phyloP scores from a whole-genome alignment of 1,140 invertebrate species.

The Drosophila lini region DNA sequence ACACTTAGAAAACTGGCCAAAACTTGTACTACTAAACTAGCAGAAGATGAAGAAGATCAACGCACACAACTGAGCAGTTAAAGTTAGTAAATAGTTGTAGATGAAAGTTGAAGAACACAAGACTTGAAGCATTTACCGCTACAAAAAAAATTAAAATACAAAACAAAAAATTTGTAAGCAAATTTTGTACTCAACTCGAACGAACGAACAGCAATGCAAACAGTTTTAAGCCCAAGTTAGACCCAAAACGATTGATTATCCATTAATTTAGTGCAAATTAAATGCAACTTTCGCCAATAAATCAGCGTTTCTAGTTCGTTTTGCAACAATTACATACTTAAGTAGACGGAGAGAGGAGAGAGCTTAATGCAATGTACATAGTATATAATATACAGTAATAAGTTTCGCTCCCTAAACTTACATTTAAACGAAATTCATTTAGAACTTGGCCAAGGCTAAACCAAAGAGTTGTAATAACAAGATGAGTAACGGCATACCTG shows the following conservation, averaged over 20 bases:
- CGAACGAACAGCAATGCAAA: slow-evolving; percentile 67
- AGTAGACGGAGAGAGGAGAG: slow-evolving; percentile 1
- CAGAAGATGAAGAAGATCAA: slow-evolving; percentile 16
- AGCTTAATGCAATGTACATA: slow-evolving; percentile 54
- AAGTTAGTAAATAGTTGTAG: slow-evolving; percentile 15
- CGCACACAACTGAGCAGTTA: slow-evolving; percentile 44
- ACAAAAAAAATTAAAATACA: slow-evolving; percentile 41
- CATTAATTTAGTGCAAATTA: slow-evolving; percentile 68
- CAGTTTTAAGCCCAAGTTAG: slow-evolving; percentile 61
- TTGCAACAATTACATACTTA: slow-evolving; percentile 15
- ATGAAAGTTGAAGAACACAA: slow-evolving; percentile 57
- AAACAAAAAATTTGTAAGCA: slow-evolving; percentile 47
- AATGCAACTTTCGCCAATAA: slow-evolving; percentile 32
- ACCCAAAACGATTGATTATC: slow-evolving; percentile 34
- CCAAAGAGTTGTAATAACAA: slow-evolving; percentile 2
- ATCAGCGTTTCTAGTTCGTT: slow-evolving; percentile 36
- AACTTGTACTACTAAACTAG: slow-evolving; percentile 25
- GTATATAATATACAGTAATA: slow-evolving; percentile 35
- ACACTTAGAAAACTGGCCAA: slow-evolving; percentile 40
- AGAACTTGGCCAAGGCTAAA: slow-evolving; percentile 52
- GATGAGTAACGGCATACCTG: not conserved
- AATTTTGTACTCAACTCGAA: slow-evolving; percentile 64
- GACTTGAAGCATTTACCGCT: slow-evolving; percentile 80
- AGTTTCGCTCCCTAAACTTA: slow-evolving; percentile 55
- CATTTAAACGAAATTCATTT: slow-evolving; percentile 53